phyloP scores from a whole-genome alignment of 2,888 invertebrate genomes.

The Perizoma affinitatum region DNA sequence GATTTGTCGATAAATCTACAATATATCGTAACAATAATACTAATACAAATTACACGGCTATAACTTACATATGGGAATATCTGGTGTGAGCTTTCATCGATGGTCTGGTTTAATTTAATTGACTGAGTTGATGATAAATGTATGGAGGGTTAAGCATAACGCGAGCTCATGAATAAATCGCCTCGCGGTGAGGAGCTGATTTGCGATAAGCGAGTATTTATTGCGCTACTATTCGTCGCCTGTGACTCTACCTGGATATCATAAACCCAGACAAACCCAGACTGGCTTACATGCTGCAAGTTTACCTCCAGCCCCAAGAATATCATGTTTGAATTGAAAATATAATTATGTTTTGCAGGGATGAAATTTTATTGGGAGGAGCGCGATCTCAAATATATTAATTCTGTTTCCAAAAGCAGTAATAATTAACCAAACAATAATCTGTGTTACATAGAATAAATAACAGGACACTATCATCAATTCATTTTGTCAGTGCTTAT shows the following conservation, averaged over 20 bases:
- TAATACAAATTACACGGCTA: slow-evolving; percentile 46
- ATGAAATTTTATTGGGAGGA: too few relatives aligned
- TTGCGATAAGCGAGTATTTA: slow-evolving; percentile 83
- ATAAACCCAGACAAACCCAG: neutral
- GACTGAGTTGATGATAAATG: slow-evolving; percentile 82
- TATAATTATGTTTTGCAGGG: too few relatives aligned
- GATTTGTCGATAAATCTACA: slow-evolving; percentile 39
- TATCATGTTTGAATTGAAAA: too few relatives aligned
- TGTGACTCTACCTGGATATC: slow-evolving; percentile 50
- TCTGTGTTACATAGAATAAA: too few relatives aligned
- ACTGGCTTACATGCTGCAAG: too few relatives aligned
- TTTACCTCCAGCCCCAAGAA: too few relatives aligned
- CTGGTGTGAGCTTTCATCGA: slow-evolving; percentile 73
- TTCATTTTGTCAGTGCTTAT: too few relatives aligned
- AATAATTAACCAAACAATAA: too few relatives aligned
- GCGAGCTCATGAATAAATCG: slow-evolving; percentile 78
- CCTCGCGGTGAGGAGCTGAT: slow-evolving; percentile 77
- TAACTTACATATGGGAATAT: slow-evolving; percentile 69
- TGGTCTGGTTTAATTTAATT: slow-evolving; percentile 80
- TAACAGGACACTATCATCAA: too few relatives aligned
- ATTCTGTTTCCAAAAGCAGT: too few relatives aligned
- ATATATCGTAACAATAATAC: slow-evolving; percentile 40
- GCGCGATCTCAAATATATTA: too few relatives aligned
- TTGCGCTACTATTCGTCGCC: slow-evolving; percentile 76
- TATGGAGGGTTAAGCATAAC: slow-evolving; percentile 76